Conservation (phyloP, 92 coral and sea anemone species). For the Anthopleura xanthogrammica region DNA sequence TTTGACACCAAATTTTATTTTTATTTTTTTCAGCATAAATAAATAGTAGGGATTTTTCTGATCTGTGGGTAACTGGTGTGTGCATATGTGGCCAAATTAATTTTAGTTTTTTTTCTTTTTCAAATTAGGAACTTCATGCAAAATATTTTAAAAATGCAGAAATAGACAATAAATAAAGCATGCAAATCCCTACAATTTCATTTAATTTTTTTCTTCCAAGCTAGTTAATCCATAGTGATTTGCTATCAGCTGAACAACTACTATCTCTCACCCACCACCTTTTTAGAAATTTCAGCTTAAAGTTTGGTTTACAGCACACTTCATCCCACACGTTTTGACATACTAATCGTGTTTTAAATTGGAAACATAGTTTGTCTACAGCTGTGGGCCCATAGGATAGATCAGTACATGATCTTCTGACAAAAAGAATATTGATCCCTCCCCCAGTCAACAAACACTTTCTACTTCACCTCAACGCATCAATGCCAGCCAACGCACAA, state of each 20-base stretch:
- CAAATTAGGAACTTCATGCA: background rate
- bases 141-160: background rate
- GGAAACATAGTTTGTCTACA: constrained; percentile 7
- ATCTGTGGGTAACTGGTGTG: too few relatives aligned
- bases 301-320: constrained; percentile 17
- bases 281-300: background rate
- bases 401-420: background rate
- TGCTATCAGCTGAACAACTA: background rate
- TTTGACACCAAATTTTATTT: too few relatives aligned
- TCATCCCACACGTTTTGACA: constrained; percentile 19
- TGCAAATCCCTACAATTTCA: background rate
- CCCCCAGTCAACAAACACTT: constrained; percentile 28
- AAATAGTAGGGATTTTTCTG: too few relatives aligned
- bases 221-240: background rate
- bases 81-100: too few relatives aligned
- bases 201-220: background rate
- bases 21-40: too few relatives aligned
- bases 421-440: background rate
- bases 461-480: constrained; percentile 1
- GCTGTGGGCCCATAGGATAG: background rate
- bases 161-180: background rate
- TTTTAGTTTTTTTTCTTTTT: background rate
- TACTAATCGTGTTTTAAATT: background rate
- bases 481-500: constrained; percentile 22
- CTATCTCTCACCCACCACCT: background rate